A percentile compares a stretch with the other conserved stretches of the same genome.
phyloP scores from a whole-genome alignment of 2,888 invertebrate genomes.

The Elaeidobius kamerunicus region DNA sequence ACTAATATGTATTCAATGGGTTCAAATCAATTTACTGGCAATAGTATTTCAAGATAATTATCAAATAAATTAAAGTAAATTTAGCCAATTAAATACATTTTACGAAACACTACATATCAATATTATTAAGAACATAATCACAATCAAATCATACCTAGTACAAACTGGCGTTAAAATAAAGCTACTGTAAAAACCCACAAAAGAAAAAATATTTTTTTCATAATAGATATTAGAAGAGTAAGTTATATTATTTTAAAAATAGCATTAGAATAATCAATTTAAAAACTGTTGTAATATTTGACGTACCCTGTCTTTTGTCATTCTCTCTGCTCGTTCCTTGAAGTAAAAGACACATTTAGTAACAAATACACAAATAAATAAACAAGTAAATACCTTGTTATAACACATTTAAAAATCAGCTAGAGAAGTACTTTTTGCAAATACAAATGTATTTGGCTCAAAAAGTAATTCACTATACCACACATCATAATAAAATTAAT shows the following conservation, averaged over 20 bases:
- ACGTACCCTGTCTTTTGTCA: conserved; percentile 51
- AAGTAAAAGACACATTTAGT: conserved; percentile 44
- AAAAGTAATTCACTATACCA: conserved; percentile 16
- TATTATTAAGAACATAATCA: neutral
- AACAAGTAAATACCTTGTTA: conserved; percentile 27
- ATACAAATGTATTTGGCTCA: neutral
- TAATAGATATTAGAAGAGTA: conserved; percentile 13
- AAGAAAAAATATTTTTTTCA: conserved; percentile 13
- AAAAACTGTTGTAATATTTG: conserved; percentile 23
- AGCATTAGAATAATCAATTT: conserved; percentile 14
- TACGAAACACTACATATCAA: too few relatives aligned
- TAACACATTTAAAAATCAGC: conserved; percentile 18
- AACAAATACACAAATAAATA: conserved; percentile 35
- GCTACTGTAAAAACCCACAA: conserved; percentile 10
- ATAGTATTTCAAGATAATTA: too few relatives aligned
- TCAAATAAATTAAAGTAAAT: too few relatives aligned
- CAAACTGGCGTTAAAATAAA: too few relatives aligned
- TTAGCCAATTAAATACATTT: too few relatives aligned
- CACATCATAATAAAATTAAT: conserved; percentile 20
- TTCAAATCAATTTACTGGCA: too few relatives aligned
- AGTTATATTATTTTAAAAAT: conserved; percentile 12
- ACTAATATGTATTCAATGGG: too few relatives aligned
- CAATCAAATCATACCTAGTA: neutral
- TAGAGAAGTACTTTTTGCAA: neutral
- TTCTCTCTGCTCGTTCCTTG: conserved; percentile 50